Percentiles rank a stretch among this genome's conserved stretches.
These are phyloP conservation scores for Mythimna lalbum DNA, from an alignment of 2,888 invertebrate species.

Conservation along the genomic window DNA sequence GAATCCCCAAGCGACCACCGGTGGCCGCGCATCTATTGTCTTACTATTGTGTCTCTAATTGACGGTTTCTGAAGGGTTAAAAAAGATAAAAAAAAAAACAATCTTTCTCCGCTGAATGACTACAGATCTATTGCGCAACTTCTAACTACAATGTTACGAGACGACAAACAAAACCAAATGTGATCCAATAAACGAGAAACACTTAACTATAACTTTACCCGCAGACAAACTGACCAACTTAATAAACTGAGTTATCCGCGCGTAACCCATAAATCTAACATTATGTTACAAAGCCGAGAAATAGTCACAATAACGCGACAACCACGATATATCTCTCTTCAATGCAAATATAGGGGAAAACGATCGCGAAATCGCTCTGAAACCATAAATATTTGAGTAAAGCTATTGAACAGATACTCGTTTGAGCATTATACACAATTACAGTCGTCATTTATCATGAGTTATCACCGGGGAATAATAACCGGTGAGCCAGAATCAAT, in stretches of 20 bases:
- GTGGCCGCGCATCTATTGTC: no score
- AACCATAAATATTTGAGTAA: slow-evolving; percentile 64
- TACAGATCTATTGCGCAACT: neutral
- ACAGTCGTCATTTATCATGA: slow-evolving; percentile 77
- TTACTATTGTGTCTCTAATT: no score
- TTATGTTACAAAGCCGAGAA: slow-evolving; percentile 59
- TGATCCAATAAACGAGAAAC: slow-evolving; percentile 44
- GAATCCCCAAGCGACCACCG: no score
- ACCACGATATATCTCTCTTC: slow-evolving; percentile 60
- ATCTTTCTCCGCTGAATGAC: neutral
- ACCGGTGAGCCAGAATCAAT: slow-evolving; percentile 68
- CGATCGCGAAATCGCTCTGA: slow-evolving; percentile 53
- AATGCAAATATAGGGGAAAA: slow-evolving; percentile 67
- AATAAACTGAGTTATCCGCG: slow-evolving; percentile 51
- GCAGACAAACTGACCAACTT: slow-evolving; percentile 52
- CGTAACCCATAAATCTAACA: slow-evolving; percentile 52
- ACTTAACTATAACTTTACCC: slow-evolving; percentile 48
- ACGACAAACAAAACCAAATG: slow-evolving; percentile 30
- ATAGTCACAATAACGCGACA: slow-evolving; percentile 55
- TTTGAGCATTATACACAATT: slow-evolving; percentile 74
- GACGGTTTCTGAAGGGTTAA: no score
- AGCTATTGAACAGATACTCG: slow-evolving; percentile 58
- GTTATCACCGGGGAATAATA: slow-evolving; percentile 77
- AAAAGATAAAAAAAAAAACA: no score
- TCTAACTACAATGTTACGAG: no score